phyloP scores from a whole-genome alignment of 2,888 invertebrate species.

The Caenorhabditis angaria region DNA sequence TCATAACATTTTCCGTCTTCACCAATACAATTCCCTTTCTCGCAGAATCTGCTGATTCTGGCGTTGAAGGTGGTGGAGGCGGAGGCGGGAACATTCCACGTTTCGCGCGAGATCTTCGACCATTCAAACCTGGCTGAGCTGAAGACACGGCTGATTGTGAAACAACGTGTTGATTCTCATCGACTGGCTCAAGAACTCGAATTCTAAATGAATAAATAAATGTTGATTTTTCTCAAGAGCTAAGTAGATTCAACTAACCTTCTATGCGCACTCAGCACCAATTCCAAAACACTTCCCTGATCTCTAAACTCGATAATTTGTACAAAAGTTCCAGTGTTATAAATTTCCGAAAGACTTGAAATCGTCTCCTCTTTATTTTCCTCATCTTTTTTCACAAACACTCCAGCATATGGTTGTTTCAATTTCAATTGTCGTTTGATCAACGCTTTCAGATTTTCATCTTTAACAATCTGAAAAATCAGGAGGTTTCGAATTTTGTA shows the following conservation, averaged over 20 bases:
- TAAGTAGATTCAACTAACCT: constrained; percentile 72
- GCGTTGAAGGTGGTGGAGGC: constrained; percentile 11
- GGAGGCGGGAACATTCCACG: constrained; percentile 11
- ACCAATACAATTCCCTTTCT: constrained; percentile 32
- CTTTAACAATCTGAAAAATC: constrained; percentile 79
- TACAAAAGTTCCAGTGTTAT: constrained; percentile 89
- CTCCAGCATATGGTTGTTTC: constrained; percentile 95
- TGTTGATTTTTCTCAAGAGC: background rate
- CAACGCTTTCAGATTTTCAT: constrained; percentile 86
- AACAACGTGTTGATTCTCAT: constrained; percentile 15
- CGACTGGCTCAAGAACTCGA: constrained; percentile 38
- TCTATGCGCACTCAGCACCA: constrained; percentile 84
- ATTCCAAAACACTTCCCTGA: constrained; percentile 81
- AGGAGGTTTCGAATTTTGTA: background rate
- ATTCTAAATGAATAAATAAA: constrained; percentile 16
- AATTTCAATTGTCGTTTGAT: constrained; percentile 91
- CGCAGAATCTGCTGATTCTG: constrained; percentile 11
- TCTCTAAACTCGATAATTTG: constrained; percentile 93
- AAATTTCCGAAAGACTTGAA: constrained; percentile 84
- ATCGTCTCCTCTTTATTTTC: constrained; percentile 77
- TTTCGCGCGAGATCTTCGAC: constrained; percentile 24
- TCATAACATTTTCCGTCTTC: constrained; percentile 63
- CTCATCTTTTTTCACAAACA: constrained; percentile 91
- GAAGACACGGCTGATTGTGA: background rate
- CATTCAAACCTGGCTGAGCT: constrained; percentile 14